These are phyloP conservation scores for Netelia fuscicornis DNA, from an alignment of 2,888 invertebrate species.

Conservation along the genomic window DNA sequence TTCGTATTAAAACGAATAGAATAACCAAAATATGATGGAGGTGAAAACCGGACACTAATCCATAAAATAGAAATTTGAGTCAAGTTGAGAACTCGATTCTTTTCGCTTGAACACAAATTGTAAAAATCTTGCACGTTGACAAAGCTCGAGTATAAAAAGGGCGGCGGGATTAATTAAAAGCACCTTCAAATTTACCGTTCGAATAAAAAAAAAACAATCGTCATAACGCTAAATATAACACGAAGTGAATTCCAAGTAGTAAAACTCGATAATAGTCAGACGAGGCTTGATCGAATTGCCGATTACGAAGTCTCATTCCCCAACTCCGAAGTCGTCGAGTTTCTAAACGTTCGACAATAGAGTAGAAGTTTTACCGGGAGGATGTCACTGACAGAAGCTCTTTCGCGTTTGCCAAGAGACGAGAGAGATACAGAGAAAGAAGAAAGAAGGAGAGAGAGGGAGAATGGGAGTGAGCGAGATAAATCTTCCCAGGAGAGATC, in stretches of 20 bases:
- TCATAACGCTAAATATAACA: background rate
- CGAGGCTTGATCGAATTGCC: conserved; percentile 19
- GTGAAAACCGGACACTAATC: no score
- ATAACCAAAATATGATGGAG: no score
- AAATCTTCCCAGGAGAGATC: conserved; percentile 60
- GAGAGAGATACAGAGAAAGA: conserved; percentile 30
- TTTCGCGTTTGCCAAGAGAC: conserved; percentile 64
- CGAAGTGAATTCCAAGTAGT: conserved; percentile 32
- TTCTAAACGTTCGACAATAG: conserved; percentile 45
- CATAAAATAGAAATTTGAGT: no score
- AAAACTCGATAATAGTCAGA: conserved; percentile 43
- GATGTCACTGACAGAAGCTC: conserved; percentile 52
- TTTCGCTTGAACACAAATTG: no score
- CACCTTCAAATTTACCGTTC: background rate
- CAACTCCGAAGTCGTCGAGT: conserved; percentile 30
- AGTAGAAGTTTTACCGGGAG: conserved; percentile 45
- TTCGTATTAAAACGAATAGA: no score
- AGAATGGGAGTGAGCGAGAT: conserved; percentile 55
- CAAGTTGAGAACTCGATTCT: no score
- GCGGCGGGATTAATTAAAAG: no score
- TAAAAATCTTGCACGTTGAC: no score
- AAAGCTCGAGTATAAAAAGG: background rate
- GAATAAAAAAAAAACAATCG: background rate
- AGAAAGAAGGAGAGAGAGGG: conserved; percentile 34
- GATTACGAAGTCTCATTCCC: conserved; percentile 41